Conservation (phyloP, 2,888 invertebrate species). For the Seira musarum region DNA sequence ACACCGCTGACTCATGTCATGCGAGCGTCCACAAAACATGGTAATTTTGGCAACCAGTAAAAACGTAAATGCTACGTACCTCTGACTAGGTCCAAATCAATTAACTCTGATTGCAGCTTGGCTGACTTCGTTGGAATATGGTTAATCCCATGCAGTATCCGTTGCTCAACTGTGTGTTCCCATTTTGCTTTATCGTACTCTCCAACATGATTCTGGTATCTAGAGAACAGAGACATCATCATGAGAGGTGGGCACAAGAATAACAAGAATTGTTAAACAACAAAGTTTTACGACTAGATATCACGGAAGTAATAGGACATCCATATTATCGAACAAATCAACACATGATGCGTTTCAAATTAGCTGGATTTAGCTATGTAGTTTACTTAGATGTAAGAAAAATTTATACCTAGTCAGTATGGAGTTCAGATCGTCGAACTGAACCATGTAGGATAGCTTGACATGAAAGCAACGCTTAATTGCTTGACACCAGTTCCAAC, state of each 20-base stretch:
- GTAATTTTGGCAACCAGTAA: too few relatives aligned
- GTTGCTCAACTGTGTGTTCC: slow-evolving; percentile 96
- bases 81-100: slow-evolving; percentile 96
- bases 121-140: slow-evolving; percentile 86
- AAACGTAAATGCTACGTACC: slow-evolving; percentile 75
- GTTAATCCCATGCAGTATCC: slow-evolving; percentile 87
- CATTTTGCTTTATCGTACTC: slow-evolving; percentile 98
- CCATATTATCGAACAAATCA: too few relatives aligned
- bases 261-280: background rate
- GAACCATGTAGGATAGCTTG: slow-evolving; percentile 65
- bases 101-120: slow-evolving; percentile 90
- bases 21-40: too few relatives aligned
- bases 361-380: too few relatives aligned
- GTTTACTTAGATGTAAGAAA: too few relatives aligned
- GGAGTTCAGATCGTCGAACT: slow-evolving; percentile 68
- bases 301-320: too few relatives aligned
- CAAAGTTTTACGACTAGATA: too few relatives aligned
- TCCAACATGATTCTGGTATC: slow-evolving; percentile 97
- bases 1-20: too few relatives aligned
- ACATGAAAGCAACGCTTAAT: slow-evolving; percentile 35
- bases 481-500: background rate
- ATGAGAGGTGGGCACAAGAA: too few relatives aligned
- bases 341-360: too few relatives aligned
- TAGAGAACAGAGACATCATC: too few relatives aligned
- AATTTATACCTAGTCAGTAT: slow-evolving; percentile 67